Evolutionary conservation across 2,888 invertebrate species (phyloP).

Genomic region (Diaphora mendica): DNA sequence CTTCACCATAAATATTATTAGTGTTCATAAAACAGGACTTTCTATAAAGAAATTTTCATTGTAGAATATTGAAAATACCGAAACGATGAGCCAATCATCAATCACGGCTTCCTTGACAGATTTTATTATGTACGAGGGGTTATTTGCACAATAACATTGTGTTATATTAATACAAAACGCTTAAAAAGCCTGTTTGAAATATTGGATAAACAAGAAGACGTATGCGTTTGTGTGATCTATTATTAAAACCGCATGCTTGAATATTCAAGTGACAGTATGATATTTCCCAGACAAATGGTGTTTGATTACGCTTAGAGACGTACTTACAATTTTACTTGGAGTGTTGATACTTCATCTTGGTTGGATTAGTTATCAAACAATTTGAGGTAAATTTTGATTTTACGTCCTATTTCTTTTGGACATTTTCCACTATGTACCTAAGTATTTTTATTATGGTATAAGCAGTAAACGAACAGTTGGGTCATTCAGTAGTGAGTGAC

Average conservation of each 20-base stretch:
- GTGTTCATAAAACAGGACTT: conserved; percentile 51
- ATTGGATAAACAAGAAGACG: conserved; percentile 27
- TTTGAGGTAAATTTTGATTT: neutral
- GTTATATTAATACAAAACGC: conserved; percentile 32
- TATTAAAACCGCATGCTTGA: conserved; percentile 24
- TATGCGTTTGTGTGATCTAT: conserved; percentile 21
- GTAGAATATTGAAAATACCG: conserved; percentile 49
- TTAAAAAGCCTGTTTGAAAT: conserved; percentile 27
- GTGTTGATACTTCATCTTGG: neutral
- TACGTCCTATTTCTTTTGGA: neutral
- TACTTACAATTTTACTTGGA: neutral
- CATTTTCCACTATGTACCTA: too few relatives aligned
- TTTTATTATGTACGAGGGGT: conserved; percentile 44
- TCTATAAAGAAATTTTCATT: conserved; percentile 53
- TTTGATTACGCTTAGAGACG: neutral
- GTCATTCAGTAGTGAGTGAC: too few relatives aligned
- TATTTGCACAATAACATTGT: conserved; percentile 44
- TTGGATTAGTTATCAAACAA: neutral
- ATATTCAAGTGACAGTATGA: conserved; percentile 10
- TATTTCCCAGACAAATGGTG: conserved; percentile 12
- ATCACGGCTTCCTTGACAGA: conserved; percentile 50
- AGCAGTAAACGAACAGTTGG: too few relatives aligned
- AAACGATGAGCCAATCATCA: conserved; percentile 42
- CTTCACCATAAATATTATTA: conserved; percentile 18
- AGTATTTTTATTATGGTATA: too few relatives aligned